Percentiles rank a stretch among this genome's conserved stretches.
Conservation (phyloP, 2,888 invertebrate species). For the Malthinus flaveolus region DNA sequence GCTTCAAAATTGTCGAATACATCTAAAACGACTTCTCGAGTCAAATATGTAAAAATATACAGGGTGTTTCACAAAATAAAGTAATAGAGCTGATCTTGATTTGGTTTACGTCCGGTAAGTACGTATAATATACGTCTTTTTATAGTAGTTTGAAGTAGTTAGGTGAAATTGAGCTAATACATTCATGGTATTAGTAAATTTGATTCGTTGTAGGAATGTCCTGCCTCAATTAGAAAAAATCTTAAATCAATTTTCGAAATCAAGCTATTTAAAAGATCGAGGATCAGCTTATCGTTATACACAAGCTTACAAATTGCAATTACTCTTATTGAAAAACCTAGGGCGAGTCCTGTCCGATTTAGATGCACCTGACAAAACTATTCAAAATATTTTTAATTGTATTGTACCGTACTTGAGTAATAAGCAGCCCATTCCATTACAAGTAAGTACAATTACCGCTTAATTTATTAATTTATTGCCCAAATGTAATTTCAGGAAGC, state of each 20-base stretch:
- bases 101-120: no score
- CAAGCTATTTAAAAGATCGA: conserved; percentile 63
- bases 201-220: conserved; percentile 61
- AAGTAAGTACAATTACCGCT: conserved; percentile 55
- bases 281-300: conserved; percentile 62
- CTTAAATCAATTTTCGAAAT: conserved; percentile 58
- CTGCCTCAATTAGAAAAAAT: conserved; percentile 64
- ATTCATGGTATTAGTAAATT: no score
- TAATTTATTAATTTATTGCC: background rate
- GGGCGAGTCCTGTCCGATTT: conserved; percentile 56
- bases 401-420: conserved; percentile 61
- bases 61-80: no score
- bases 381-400: conserved; percentile 54
- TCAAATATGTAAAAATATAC: no score
- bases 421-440: conserved; percentile 65
- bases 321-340: conserved; percentile 56
- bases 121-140: no score
- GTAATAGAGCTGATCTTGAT: no score
- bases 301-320: conserved; percentile 62
- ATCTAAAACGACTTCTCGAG: no score
- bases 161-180: no score
- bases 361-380: conserved; percentile 53
- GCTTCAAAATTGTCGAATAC: no score
- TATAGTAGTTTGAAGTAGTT: no score
- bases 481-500: conserved; percentile 51